Evolutionary conservation across 2,888 invertebrate genomes (phyloP), one percentile per base, ranked within the genome.

Genomic region (Arge pagana): DNA sequence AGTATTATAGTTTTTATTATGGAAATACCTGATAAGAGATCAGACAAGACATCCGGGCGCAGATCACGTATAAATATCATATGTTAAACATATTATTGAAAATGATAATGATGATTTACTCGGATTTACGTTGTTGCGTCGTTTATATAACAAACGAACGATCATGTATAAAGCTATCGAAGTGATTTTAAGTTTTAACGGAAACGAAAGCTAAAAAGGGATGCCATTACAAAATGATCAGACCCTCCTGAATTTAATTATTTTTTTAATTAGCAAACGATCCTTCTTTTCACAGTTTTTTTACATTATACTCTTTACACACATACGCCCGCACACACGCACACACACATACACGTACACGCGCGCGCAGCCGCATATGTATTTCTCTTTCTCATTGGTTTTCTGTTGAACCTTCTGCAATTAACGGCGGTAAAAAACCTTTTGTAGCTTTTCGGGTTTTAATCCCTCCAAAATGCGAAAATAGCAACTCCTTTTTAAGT

Each of bases 161-260:
- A 72, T 68, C 72, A 67, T 75, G 75, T 75, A 76, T 76, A 76
- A 76, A 76, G 74, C 71, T 75, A 72, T 72, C 66, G 70, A 71
- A 72, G 73, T 74, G 74, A 74, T 74, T 71, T 71, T 72, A 72
- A 71, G 72, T 75, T 75, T 73, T 68, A 68, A 72, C 65, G 64
- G 67, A 15, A 45, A 33, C 6, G n/a, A 40, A 67, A 70, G 63
- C 65, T 69, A 68, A 65, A 71, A 10, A 52, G 52, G 52, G 48
- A 48, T 74, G 75, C 75, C 74, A 75, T 75, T 72, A 67, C 58
- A 63, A 68, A 61, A 57, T 56, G 57, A 64, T 61, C 65, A 62
- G 63, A 66, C 61, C 66, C 59, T 62, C 63, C 56, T 63, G 58
- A 61, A 56, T 64, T 67, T 63, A 55, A 50, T 52, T 40, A 40